Conservation (phyloP, 1,140 invertebrate species). For the Drosophila guanche region DNA sequence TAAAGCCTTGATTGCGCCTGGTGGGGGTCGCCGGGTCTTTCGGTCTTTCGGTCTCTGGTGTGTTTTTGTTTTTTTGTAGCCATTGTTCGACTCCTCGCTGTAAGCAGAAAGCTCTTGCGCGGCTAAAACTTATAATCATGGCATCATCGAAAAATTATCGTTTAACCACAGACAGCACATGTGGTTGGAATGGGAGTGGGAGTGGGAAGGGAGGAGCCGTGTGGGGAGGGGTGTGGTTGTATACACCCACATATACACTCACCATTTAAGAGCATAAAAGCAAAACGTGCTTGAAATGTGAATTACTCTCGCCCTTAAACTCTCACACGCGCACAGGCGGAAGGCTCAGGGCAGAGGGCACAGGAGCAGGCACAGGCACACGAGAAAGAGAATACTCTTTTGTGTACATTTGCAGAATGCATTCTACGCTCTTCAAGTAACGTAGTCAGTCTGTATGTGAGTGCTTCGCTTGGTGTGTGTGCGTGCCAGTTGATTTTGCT, state of each 20-base stretch:
- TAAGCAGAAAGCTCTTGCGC: conserved; percentile 41
- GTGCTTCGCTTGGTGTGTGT: conserved; percentile 3
- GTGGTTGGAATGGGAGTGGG: neutral
- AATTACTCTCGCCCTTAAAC: conserved; percentile 53
- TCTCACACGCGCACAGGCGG: conserved; percentile 8
- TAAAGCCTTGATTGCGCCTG: conserved; percentile 55
- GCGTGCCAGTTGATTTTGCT: conserved; percentile 52
- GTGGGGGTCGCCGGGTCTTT: conserved; percentile 28
- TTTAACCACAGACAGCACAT: conserved; percentile 60
- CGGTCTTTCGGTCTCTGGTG: neutral
- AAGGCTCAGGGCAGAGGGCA: neutral
- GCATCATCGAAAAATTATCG: conserved; percentile 77
- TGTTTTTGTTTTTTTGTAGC: conserved; percentile 5
- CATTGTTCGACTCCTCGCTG: conserved; percentile 45
- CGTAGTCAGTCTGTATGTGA: neutral
- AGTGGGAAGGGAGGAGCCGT: too few relatives aligned
- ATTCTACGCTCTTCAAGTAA: conserved; percentile 28
- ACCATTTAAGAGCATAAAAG: conserved; percentile 77
- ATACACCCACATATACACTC: conserved; percentile 63
- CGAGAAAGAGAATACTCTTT: neutral
- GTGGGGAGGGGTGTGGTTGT: too few relatives aligned
- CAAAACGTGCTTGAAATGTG: conserved; percentile 75
- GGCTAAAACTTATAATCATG: conserved; percentile 76
- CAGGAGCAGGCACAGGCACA: neutral
- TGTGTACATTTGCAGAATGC: conserved; percentile 1